Percentiles rank a stretch among this genome's conserved stretches.
These are phyloP conservation scores for Peromyscus attwateri DNA, from an alignment of 2,797 vertebrate species.

Conservation along the genomic window DNA sequence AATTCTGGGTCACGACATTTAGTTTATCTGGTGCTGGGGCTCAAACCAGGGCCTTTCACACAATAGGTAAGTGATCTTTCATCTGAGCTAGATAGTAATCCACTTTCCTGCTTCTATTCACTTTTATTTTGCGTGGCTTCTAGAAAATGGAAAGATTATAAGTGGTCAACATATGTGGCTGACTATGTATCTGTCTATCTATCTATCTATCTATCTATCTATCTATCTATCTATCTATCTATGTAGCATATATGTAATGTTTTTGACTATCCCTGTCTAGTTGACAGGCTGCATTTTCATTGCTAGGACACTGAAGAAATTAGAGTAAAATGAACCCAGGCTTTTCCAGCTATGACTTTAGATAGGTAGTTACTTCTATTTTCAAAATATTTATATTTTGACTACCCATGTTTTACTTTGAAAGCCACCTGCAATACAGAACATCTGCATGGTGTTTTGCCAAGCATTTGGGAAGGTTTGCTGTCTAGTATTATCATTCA, in stretches of 20 bases:
- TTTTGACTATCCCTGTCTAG: neutral
- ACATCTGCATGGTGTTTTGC: slow-evolving; percentile 75
- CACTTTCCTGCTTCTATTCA: neutral
- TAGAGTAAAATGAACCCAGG: slow-evolving; percentile 14
- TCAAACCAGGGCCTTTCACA: too few species aligned
- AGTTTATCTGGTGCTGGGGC: neutral
- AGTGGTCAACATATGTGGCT: slow-evolving; percentile 21
- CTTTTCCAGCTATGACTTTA: slow-evolving; percentile 29
- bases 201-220: too few species aligned
- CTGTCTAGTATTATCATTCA: slow-evolving; percentile 69
- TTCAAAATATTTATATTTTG: slow-evolving; percentile 80
- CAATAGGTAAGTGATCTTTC: neutral
- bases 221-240: too few species aligned
- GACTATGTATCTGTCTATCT: neutral
- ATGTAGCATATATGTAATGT: neutral
- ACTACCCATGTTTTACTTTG: slow-evolving; percentile 72
- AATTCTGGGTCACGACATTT: neutral
- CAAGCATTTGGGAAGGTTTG: slow-evolving; percentile 17
- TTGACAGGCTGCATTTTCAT: slow-evolving; percentile 43
- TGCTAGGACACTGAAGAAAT: neutral
- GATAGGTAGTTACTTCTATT: slow-evolving; percentile 37
- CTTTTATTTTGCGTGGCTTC: neutral
- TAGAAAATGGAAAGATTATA: slow-evolving; percentile 20
- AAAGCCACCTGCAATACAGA: slow-evolving; percentile 76
- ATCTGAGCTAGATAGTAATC: neutral